Evolutionary conservation across 2,888 invertebrate species (phyloP).

Genomic region (Polymixis lichenea): DNA sequence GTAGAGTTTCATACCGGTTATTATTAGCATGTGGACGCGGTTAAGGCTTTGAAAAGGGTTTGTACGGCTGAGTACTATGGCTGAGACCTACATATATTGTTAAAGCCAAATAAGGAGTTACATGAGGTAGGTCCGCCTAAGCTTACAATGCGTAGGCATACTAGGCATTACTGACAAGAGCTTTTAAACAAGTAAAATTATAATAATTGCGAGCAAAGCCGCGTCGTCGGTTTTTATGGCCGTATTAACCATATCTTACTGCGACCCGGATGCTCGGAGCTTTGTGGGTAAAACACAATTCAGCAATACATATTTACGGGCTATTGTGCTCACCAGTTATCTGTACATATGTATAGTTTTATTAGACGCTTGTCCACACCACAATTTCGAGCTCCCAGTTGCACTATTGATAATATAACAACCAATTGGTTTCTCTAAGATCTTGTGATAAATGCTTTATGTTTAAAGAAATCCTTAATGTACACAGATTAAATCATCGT

Average conservation of each 20-base stretch:
- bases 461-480: neutral
- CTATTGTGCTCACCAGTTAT: constrained; percentile 1
- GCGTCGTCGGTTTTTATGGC: neutral
- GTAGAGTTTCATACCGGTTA: constrained; percentile 21
- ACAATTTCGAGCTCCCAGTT: neutral
- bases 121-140: neutral
- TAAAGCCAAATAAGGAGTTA: neutral
- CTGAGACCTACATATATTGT: too few species aligned
- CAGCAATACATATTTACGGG: constrained; percentile 9
- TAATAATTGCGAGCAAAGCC: neutral
- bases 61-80: neutral
- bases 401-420: neutral
- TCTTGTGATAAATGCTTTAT: neutral
- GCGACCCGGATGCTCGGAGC: neutral
- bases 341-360: neutral
- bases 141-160: neutral
- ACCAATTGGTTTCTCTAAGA: neutral
- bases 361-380: neutral
- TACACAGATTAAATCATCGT: constrained; percentile 20
- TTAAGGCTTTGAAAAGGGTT: neutral
- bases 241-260: constrained; percentile 9
- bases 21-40: constrained; percentile 5
- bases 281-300: constrained; percentile 2
- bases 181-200: neutral
- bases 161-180: neutral